Conservation (phyloP, 1,140 invertebrate species). For the Sycobia sp. region DNA sequence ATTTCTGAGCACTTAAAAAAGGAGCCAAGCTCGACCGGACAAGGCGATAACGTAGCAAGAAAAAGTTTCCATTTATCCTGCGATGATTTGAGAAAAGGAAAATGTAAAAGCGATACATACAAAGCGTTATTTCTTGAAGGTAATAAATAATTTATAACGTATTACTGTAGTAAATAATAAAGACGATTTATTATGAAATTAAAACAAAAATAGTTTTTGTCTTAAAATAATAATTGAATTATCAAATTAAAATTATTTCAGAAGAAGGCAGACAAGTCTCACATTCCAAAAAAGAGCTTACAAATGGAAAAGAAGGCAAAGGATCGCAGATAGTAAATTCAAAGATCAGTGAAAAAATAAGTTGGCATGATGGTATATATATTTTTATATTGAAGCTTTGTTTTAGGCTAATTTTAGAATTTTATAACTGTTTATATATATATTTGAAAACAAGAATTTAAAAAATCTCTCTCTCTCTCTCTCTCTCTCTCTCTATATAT, state of each 20-base stretch:
- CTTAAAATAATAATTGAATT: too few species aligned
- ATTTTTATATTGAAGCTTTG: too few species aligned
- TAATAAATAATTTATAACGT: conserved; percentile 27
- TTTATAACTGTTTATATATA: too few species aligned
- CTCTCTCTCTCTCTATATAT: too few species aligned
- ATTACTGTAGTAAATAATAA: too few species aligned
- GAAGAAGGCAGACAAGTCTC: too few species aligned
- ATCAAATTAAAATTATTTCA: too few species aligned
- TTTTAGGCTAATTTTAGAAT: too few species aligned
- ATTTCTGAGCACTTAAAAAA: conserved; percentile 54
- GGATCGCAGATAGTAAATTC: conserved; percentile 3
- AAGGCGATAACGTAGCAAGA: conserved; percentile 41
- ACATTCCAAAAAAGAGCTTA: background rate
- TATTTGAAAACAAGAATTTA: background rate
- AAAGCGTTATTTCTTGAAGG: conserved; percentile 39
- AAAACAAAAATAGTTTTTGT: too few species aligned
- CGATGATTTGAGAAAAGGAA: conserved; percentile 49
- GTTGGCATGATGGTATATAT: conserved; percentile 26
- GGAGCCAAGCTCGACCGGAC: conserved; percentile 42
- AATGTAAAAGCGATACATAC: conserved; percentile 36
- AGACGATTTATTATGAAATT: too few species aligned
- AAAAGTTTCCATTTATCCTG: conserved; percentile 50
- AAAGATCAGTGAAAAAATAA: conserved; percentile 9
- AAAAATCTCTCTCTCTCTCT: too few species aligned
- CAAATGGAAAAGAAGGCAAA: conserved; percentile 14